Percentiles rank a stretch among this genome's conserved stretches.
These are phyloP conservation scores for Halichoerus grypus DNA, from an alignment of 2,113 vertebrate species.

Conservation along the genomic window DNA sequence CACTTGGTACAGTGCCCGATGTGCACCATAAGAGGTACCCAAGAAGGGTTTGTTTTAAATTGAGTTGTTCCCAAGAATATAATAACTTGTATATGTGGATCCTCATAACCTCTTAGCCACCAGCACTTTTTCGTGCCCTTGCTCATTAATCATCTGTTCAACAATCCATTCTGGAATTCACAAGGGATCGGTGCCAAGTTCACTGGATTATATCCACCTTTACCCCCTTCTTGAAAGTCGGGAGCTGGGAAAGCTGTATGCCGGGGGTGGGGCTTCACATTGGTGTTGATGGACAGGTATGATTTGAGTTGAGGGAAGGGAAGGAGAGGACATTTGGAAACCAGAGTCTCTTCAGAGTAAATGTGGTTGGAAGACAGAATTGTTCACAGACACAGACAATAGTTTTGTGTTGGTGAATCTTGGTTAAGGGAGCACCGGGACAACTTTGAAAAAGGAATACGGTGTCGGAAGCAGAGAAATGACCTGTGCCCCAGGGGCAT, in stretches of 20 bases:
- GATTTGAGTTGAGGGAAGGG: not conserved
- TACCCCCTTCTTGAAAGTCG: not conserved
- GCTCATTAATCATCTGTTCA: not conserved
- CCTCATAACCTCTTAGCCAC: not conserved
- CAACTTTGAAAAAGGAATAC: not conserved
- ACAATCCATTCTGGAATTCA: slow-evolving; percentile 7
- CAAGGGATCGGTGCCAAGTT: not conserved
- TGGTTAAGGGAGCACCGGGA: not conserved
- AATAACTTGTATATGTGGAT: not conserved
- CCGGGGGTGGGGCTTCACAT: not conserved
- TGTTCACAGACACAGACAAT: not conserved
- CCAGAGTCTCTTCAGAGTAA: not conserved
- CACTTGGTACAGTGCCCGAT: not conserved
- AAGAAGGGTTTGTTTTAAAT: not conserved
- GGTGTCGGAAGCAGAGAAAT: not conserved
- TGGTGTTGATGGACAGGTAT: not conserved
- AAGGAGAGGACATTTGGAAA: slow-evolving; percentile 14
- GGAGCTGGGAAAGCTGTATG: not conserved
- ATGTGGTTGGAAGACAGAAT: slow-evolving; percentile 18
- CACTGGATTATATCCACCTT: not conserved
- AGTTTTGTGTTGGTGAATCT: not conserved
- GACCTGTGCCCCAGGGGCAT: not conserved
- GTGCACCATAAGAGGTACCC: not conserved
- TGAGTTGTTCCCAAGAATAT: not conserved
- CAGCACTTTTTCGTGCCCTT: slow-evolving; percentile 5